These are phyloP conservation scores for Leptinotarsa defecta DNA, from an alignment of 1,140 invertebrate genomes.

Conservation along the genomic window DNA sequence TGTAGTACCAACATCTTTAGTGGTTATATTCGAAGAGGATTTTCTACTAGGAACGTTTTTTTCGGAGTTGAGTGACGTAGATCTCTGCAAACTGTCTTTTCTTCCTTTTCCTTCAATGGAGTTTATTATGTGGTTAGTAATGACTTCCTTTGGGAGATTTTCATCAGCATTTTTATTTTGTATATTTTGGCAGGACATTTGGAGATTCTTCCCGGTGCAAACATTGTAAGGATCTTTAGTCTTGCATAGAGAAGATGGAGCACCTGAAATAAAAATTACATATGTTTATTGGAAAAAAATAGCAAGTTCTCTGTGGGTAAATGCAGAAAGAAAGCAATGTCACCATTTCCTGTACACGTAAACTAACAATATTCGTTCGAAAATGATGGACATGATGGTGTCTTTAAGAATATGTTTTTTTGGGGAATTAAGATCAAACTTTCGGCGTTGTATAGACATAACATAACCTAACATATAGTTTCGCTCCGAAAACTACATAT, in stretches of 20 bases:
- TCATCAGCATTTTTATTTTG: constrained; percentile 8
- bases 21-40: neutral
- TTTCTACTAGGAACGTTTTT: neutral
- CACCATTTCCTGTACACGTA: too few species aligned
- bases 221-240: constrained; percentile 25
- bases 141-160: neutral
- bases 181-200: constrained; percentile 14
- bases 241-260: constrained; percentile 21
- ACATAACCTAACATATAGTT: too few species aligned
- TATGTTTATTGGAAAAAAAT: neutral
- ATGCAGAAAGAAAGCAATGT: too few species aligned
- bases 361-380: too few species aligned
- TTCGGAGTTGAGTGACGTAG: neutral
- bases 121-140: constrained; percentile 22
- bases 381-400: too few species aligned
- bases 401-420: too few species aligned
- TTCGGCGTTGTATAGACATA: too few species aligned
- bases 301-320: too few species aligned
- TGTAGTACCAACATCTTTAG: neutral
- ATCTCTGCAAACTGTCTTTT: neutral
- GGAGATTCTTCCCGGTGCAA: constrained; percentile 20
- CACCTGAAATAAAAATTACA: constrained; percentile 8
- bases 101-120: constrained; percentile 14
- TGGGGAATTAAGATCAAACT: too few species aligned
- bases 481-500: too few species aligned